Conservation (phyloP, 2,888 invertebrate species). For the Danaus chrysippus region DNA sequence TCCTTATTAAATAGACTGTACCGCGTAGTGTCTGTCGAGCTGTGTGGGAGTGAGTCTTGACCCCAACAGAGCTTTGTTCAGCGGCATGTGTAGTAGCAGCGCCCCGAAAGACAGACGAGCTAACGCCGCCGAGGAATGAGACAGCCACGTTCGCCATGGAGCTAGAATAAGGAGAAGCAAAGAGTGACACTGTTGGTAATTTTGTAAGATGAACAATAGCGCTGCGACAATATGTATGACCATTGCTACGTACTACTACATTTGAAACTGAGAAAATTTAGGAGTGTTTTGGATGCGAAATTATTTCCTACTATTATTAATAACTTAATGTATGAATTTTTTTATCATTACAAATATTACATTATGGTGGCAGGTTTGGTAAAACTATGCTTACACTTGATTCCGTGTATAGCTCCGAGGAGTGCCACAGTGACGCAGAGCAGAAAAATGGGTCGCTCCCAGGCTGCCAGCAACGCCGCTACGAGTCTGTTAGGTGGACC, state of each 20-base stretch:
- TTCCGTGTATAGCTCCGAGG: slow-evolving; percentile 59
- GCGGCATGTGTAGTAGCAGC: slow-evolving; percentile 66
- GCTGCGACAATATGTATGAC: background rate
- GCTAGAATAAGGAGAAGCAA: slow-evolving; percentile 40
- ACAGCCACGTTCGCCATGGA: slow-evolving; percentile 46
- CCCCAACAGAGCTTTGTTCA: slow-evolving; percentile 64
- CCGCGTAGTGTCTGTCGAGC: slow-evolving; percentile 48
- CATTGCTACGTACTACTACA: no score
- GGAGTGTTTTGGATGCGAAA: no score
- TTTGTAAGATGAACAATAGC: background rate
- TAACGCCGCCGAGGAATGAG: slow-evolving; percentile 54
- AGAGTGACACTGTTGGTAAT: no score
- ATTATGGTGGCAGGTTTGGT: slow-evolving; percentile 13
- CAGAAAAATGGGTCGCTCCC: slow-evolving; percentile 63
- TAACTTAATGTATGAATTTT: background rate
- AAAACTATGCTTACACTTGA: slow-evolving; percentile 47
- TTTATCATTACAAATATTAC: background rate
- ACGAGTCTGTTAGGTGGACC: slow-evolving; percentile 43
- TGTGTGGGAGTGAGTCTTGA: slow-evolving; percentile 47
- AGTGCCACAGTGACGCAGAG: slow-evolving; percentile 51
- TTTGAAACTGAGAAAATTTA: no score
- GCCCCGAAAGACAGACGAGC: slow-evolving; percentile 71
- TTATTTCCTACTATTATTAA: no score
- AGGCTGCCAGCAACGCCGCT: slow-evolving; percentile 58
- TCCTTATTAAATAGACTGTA: background rate